Percentiles rank a stretch among this genome's conserved stretches.
Conservation (phyloP, 2,888 invertebrate species). For the Diogma glabrata region DNA sequence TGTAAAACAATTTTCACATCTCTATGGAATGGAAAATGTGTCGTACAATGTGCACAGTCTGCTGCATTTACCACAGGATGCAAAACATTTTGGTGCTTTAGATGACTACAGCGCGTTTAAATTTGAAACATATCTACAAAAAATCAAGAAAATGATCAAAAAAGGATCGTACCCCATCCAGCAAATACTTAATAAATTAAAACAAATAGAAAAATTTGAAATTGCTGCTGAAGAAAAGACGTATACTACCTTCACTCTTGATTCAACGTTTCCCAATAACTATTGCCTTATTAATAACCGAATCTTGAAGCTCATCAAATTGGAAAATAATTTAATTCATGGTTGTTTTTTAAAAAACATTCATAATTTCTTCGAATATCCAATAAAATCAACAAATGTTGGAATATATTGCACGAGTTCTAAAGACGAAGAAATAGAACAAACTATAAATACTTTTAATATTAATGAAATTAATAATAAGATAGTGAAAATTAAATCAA, state of each 20-base stretch:
- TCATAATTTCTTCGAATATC: not conserved
- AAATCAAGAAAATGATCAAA: slow-evolving; percentile 10
- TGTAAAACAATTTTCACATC: slow-evolving; percentile 10
- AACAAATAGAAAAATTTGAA: not conserved
- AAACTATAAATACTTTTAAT: not conserved
- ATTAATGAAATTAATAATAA: not conserved
- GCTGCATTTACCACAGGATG: slow-evolving; percentile 14
- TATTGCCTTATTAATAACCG: not conserved
- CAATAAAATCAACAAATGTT: not conserved
- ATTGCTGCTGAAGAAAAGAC: not conserved
- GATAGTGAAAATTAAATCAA: not conserved
- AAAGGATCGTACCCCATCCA: slow-evolving; percentile 5
- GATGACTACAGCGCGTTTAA: slow-evolving; percentile 13
- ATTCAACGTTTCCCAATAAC: not conserved
- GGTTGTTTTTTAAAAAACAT: not conserved
- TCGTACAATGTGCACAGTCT: slow-evolving; percentile 15
- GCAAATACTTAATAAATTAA: not conserved
- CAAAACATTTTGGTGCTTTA: slow-evolving; percentile 11
- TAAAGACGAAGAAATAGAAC: not conserved
- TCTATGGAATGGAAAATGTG: slow-evolving; percentile 15
- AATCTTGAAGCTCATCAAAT: not conserved
- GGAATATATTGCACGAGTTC: not conserved
- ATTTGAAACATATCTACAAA: slow-evolving; percentile 15
- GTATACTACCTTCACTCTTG: not conserved
- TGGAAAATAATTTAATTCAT: too few species aligned